These are phyloP conservation scores for Boloria euphrosyne DNA, from an alignment of 2,888 invertebrate genomes.

Conservation along the genomic window DNA sequence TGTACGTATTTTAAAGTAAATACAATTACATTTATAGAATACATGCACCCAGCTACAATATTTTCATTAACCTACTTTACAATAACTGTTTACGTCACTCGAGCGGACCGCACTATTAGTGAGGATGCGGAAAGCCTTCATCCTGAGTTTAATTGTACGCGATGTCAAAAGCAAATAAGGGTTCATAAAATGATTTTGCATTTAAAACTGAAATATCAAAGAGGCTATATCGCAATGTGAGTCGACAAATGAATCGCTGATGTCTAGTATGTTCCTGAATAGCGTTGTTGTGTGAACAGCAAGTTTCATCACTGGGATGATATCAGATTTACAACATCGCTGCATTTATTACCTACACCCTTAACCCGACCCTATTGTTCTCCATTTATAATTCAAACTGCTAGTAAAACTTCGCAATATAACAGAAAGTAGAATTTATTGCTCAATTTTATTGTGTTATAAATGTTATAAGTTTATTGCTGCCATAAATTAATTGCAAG, in stretches of 20 bases:
- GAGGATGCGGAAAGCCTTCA: constrained; percentile 32
- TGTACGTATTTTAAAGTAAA: background rate
- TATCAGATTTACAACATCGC: constrained; percentile 14
- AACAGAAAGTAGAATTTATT: constrained; percentile 25
- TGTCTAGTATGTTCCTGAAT: constrained; percentile 44
- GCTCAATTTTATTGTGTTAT: constrained; percentile 22
- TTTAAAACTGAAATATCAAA: constrained; percentile 47
- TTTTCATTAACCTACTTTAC: constrained; percentile 10
- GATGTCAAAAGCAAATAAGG: constrained; percentile 46
- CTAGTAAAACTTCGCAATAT: constrained; percentile 26
- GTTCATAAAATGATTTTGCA: constrained; percentile 40
- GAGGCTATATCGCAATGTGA: constrained; percentile 47
- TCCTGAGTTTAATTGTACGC: constrained; percentile 49
- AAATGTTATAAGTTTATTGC: constrained; percentile 24
- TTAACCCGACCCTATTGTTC: background rate
- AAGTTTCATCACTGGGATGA: constrained; percentile 5
- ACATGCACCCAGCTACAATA: constrained; percentile 2
- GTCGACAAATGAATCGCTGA: constrained; percentile 57
- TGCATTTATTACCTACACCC: constrained; percentile 14
- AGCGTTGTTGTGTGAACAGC: constrained; percentile 10
- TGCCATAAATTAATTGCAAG: constrained; percentile 15
- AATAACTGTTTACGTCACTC: constrained; percentile 11
- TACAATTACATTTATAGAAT: background rate
- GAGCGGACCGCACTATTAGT: constrained; percentile 12
- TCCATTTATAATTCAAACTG: constrained; percentile 16